phyloP scores from a whole-genome alignment of 2,888 invertebrate genomes.

The Hylaea fasciaria region DNA sequence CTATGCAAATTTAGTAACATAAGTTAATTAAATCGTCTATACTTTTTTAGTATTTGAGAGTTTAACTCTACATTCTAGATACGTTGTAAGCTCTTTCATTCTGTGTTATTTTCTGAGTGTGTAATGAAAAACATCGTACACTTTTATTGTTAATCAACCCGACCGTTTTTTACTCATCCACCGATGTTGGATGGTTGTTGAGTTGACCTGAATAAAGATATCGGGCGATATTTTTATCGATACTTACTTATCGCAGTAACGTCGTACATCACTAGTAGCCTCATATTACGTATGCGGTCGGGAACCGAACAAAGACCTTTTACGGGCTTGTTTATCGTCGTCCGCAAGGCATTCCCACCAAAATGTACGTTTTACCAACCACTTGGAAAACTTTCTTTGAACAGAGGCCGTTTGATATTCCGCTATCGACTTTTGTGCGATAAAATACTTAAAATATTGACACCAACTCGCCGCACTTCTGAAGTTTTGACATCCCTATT shows the following conservation, averaged over 20 bases:
- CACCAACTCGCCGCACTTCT: slow-evolving; percentile 16
- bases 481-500: slow-evolving; percentile 38
- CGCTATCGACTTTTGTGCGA: slow-evolving; percentile 37
- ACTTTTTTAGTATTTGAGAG: too few relatives aligned
- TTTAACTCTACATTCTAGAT: too few relatives aligned
- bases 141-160: slow-evolving; percentile 44
- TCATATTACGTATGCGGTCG: slow-evolving; percentile 56
- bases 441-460: slow-evolving; percentile 40
- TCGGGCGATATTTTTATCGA: slow-evolving; percentile 42
- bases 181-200: slow-evolving; percentile 27
- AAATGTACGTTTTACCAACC: slow-evolving; percentile 50
- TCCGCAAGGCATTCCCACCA: slow-evolving; percentile 58
- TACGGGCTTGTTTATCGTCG: slow-evolving; percentile 65
- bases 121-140: slow-evolving; percentile 21
- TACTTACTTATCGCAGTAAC: slow-evolving; percentile 33
- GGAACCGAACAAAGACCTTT: slow-evolving; percentile 63
- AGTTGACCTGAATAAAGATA: slow-evolving; percentile 37
- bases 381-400: slow-evolving; percentile 44
- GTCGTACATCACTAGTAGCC: slow-evolving; percentile 50
- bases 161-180: slow-evolving; percentile 34
- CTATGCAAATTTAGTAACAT: too few relatives aligned
- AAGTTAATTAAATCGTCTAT: too few relatives aligned
- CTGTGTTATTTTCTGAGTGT: not conserved
- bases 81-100: not conserved
- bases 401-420: slow-evolving; percentile 40